Conservation (phyloP, 2,113 vertebrate genomes). For the Oreamnos americanus region DNA sequence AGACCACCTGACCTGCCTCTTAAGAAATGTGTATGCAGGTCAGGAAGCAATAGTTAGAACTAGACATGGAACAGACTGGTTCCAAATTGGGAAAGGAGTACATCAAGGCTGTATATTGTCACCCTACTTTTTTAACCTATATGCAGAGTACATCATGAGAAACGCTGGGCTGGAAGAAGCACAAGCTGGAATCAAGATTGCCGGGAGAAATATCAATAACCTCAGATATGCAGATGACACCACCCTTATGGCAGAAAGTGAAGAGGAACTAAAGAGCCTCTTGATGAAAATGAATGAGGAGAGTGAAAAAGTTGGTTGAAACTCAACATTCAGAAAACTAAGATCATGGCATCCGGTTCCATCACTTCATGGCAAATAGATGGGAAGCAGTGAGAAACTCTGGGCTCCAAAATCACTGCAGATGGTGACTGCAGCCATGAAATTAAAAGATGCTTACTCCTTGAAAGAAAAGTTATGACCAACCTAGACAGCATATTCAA, state of each 20-base stretch:
- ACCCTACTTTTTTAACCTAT: not conserved
- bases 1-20: not conserved
- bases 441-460: not conserved
- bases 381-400: not conserved
- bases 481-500: not conserved
- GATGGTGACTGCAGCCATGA: not conserved
- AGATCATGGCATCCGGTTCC: not conserved
- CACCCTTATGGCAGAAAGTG: not conserved
- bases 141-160: not conserved
- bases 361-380: not conserved
- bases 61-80: not conserved
- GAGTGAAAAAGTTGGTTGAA: not conserved
- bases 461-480: not conserved
- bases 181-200: not conserved
- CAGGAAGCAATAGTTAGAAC: not conserved
- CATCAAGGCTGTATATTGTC: not conserved
- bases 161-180: not conserved
- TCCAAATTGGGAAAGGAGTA: not conserved
- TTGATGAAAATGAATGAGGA: not conserved
- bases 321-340: not conserved
- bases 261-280: not conserved
- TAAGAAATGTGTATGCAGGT: not conserved
- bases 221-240: not conserved
- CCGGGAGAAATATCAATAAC: not conserved
- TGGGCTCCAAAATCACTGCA: not conserved